Evolutionary conservation across 2,113 vertebrate species (phyloP).

Genomic region (Coracopsis vasa): DNA sequence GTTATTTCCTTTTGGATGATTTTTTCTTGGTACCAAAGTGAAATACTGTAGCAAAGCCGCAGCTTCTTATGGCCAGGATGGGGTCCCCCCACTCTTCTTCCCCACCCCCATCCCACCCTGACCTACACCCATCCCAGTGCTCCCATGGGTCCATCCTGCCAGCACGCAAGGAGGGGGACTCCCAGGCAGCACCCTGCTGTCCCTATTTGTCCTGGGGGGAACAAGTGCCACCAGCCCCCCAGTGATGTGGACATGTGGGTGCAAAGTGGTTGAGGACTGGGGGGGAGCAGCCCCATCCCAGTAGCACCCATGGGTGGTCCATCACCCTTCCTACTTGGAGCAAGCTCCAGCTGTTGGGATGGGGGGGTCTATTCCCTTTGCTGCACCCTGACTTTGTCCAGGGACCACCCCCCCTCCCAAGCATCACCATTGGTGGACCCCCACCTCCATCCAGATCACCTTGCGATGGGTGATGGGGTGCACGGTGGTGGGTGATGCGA

Average conservation of each 20-base stretch:
- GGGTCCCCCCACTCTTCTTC: neutral
- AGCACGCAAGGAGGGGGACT: neutral
- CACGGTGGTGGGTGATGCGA: neutral
- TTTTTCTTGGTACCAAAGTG: slow-evolving; percentile 19
- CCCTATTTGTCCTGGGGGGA: neutral
- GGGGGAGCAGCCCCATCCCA: neutral
- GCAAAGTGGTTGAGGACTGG: neutral
- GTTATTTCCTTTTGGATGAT: neutral
- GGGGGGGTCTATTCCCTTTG: neutral
- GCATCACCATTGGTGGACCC: neutral
- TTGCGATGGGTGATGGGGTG: neutral
- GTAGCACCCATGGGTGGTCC: neutral
- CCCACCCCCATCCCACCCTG: neutral
- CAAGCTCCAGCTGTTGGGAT: neutral
- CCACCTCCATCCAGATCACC: neutral
- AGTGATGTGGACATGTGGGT: neutral
- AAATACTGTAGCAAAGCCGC: neutral
- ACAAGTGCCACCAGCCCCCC: neutral
- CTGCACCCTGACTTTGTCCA: neutral
- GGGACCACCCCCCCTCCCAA: neutral
- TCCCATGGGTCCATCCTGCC: neutral
- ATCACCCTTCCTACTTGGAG: neutral
- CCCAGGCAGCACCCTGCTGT: neutral
- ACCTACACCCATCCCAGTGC: neutral
- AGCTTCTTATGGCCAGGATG: neutral